A percentile compares a stretch with the other conserved stretches of the same genome.
These are phyloP conservation scores for Numenius phaeopus DNA, from an alignment of 2,797 vertebrate species.

Conservation along the genomic window DNA sequence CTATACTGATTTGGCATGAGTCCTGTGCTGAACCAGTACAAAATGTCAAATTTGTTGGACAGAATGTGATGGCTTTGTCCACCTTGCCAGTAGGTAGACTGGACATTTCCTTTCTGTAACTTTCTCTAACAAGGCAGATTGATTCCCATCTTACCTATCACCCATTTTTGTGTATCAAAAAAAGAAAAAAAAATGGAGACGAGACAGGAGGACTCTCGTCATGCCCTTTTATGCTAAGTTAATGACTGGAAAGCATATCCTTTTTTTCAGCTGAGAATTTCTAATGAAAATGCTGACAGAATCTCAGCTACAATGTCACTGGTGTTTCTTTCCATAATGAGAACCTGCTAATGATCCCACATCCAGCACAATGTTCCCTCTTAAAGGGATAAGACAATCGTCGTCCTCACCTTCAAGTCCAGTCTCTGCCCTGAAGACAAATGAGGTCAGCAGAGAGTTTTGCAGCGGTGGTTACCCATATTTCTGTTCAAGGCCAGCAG, in stretches of 20 bases:
- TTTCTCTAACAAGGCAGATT: not conserved
- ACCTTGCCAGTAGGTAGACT: not conserved
- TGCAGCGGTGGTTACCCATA: not conserved
- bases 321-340: constrained; percentile 1
- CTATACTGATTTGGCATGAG: not conserved
- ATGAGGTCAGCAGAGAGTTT: not conserved
- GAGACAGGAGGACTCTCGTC: not conserved
- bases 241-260: not conserved
- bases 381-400: not conserved
- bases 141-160: not conserved
- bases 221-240: not conserved
- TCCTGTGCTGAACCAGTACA: not conserved
- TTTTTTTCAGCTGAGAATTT: constrained; percentile 5
- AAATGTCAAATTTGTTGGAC: not conserved
- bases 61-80: accelerated
- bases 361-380: not conserved
- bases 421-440: not conserved
- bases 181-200: not conserved
- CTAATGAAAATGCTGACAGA: not conserved
- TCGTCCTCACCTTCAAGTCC: not conserved
- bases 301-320: not conserved
- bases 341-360: not conserved
- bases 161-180: not conserved
- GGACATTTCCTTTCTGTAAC: not conserved
- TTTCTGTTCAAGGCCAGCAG: not conserved